These are phyloP conservation scores for Stenodema calcarata DNA, from an alignment of 2,888 invertebrate species.

Conservation along the genomic window DNA sequence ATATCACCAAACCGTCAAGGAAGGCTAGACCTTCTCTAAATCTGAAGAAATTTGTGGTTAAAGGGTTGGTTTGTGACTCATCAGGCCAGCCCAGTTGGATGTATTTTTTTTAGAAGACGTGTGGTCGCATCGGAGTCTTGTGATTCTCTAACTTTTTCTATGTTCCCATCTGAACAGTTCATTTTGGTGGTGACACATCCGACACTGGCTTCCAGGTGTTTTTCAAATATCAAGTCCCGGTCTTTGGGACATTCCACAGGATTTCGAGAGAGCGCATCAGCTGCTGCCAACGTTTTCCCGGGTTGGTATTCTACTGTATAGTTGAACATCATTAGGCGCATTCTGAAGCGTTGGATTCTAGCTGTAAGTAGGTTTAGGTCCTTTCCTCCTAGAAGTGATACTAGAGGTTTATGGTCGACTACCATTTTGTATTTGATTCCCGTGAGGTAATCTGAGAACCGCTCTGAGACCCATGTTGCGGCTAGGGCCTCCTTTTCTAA, in stretches of 20 bases:
- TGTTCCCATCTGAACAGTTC: not conserved
- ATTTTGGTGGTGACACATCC: not conserved
- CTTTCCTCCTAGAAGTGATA: conserved; percentile 15
- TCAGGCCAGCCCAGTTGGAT: not conserved
- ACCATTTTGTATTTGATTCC: conserved; percentile 25
- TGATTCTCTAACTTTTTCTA: not conserved
- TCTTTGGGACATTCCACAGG: not conserved
- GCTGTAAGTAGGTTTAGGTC: not conserved
- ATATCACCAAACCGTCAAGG: not conserved
- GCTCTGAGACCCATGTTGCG: conserved; percentile 35
- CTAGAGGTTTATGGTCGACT: conserved; percentile 39
- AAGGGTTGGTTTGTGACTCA: too few species aligned
- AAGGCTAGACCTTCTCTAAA: not conserved
- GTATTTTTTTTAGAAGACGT: not conserved
- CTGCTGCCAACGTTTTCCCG: conserved; percentile 17
- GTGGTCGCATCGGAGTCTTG: not conserved
- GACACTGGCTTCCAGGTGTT: not conserved
- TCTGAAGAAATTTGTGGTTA: not conserved
- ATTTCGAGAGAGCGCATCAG: not conserved
- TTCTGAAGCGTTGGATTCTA: conserved; percentile 31
- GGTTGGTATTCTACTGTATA: not conserved
- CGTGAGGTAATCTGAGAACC: not conserved
- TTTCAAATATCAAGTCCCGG: not conserved
- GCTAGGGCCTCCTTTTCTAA: conserved; percentile 45
- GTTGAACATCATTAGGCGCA: conserved; percentile 30